phyloP scores from a whole-genome alignment of 2,113 vertebrate genomes.

The Leptocoma aspasia region DNA sequence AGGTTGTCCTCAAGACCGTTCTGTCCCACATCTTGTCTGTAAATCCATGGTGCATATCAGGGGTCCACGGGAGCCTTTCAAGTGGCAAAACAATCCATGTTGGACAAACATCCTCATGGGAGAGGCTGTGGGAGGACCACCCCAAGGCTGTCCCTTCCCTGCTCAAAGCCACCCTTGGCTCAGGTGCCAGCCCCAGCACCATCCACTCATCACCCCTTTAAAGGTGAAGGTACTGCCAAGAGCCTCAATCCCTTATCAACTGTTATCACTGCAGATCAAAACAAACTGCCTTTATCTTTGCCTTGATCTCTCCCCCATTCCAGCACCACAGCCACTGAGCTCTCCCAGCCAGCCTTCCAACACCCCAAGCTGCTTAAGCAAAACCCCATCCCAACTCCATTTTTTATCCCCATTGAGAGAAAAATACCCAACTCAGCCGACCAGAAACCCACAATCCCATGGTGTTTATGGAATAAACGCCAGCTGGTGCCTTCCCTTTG shows the following conservation, averaged over 20 bases:
- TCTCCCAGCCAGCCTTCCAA: background rate
- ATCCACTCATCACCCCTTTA: background rate
- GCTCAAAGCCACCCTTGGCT: background rate
- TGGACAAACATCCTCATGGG: background rate
- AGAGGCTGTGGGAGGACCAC: background rate
- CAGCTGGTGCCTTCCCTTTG: background rate
- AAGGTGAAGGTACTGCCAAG: fast-evolving
- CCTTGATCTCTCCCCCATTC: background rate
- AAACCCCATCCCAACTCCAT: background rate
- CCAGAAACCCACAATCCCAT: background rate
- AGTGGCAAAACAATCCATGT: fast-evolving
- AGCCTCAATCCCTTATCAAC: background rate
- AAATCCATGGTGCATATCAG: fast-evolving
- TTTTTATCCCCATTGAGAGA: background rate
- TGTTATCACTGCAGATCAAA: background rate
- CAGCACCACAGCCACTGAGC: background rate
- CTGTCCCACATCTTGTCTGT: too few relatives aligned
- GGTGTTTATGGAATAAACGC: background rate
- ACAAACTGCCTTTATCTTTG: too few relatives aligned
- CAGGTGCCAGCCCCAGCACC: background rate
- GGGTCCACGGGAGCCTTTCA: background rate
- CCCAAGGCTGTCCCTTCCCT: background rate
- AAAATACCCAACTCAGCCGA: background rate
- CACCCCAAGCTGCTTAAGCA: background rate
- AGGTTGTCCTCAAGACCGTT: background rate